A percentile compares a stretch with the other conserved stretches of the same genome.
Evolutionary conservation across 2,888 invertebrate species (phyloP).

Genomic region (Platycheirus rosarum): DNA sequence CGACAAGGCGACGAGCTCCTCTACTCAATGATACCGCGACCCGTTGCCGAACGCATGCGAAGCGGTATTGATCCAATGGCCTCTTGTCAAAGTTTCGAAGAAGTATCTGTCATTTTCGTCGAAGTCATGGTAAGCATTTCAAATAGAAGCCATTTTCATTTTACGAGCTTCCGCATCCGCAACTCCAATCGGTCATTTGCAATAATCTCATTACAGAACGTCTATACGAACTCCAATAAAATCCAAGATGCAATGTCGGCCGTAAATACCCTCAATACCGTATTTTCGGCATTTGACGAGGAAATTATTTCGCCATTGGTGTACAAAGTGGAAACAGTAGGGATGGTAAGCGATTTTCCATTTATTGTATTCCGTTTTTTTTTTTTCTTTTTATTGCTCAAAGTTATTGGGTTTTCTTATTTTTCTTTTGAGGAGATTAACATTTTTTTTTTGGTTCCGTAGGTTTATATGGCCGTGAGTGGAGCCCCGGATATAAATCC

Average conservation of each 20-base stretch:
- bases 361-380: conserved; percentile 3
- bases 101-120: conserved; percentile 82
- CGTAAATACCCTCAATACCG: conserved; percentile 92
- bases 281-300: conserved; percentile 92
- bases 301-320: conserved; percentile 92
- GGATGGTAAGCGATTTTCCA: conserved; percentile 84
- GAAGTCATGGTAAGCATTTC: conserved; percentile 78
- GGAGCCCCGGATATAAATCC: conserved; percentile 91
- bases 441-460: conserved; percentile 7
- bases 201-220: conserved; percentile 73
- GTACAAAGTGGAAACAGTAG: conserved; percentile 97
- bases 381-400: conserved; percentile 23
- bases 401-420: neutral
- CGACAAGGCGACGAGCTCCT: conserved; percentile 92
- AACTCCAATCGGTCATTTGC: conserved; percentile 16
- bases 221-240: conserved; percentile 79
- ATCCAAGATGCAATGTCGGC: conserved; percentile 88
- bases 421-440: conserved; percentile 17
- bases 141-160: neutral
- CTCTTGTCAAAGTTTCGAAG: conserved; percentile 88
- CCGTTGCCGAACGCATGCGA: conserved; percentile 91
- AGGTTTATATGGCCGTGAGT: conserved; percentile 94
- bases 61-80: conserved; percentile 89
- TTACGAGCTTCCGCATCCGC: too few relatives aligned
- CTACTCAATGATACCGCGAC: conserved; percentile 95